Percentiles rank a stretch among this genome's conserved stretches.
Conservation (phyloP, 2,797 vertebrate genomes). For the Chaetophractus vellerosus region DNA sequence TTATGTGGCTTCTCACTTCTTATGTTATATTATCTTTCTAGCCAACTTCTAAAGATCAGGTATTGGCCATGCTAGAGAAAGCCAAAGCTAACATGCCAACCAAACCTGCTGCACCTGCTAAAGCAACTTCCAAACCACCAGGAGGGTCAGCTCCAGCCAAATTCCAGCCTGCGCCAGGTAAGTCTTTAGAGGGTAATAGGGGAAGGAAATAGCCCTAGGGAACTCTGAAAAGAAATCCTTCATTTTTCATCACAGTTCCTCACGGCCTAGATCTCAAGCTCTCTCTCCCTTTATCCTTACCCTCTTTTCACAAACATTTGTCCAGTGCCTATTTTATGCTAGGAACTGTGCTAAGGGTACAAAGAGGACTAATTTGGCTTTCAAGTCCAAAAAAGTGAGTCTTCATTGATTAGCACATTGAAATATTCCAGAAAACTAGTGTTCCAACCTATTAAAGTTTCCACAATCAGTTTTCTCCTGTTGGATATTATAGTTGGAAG, state of each 20-base stretch:
- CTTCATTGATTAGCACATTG: conserved; percentile 25
- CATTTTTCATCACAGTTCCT: background rate
- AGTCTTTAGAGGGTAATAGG: background rate
- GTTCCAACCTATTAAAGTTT: conserved; percentile 42
- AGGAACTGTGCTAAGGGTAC: conserved; percentile 8
- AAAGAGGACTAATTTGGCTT: conserved; percentile 55
- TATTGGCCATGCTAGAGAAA: conserved; percentile 96
- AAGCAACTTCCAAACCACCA: conserved; percentile 89
- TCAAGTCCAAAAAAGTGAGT: background rate
- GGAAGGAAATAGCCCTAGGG: background rate
- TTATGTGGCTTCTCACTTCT: conserved; percentile 53
- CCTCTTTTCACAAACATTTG: background rate
- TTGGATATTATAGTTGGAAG: conserved; percentile 43
- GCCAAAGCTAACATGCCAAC: conserved; percentile 96
- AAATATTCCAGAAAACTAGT: conserved; percentile 33
- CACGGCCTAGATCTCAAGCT: background rate
- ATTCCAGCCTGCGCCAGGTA: conserved; percentile 91
- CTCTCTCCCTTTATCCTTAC: background rate
- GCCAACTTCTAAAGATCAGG: conserved; percentile 98
- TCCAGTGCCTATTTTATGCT: conserved; percentile 47
- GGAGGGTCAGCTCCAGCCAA: conserved; percentile 89
- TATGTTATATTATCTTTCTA: conserved; percentile 85
- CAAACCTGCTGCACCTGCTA: conserved; percentile 93
- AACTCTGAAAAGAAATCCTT: conserved; percentile 8
- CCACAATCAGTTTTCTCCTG: conserved; percentile 23